Evolutionary conservation across 2,797 vertebrate genomes (phyloP).

Genomic region (Threskiornis aethiopicus): DNA sequence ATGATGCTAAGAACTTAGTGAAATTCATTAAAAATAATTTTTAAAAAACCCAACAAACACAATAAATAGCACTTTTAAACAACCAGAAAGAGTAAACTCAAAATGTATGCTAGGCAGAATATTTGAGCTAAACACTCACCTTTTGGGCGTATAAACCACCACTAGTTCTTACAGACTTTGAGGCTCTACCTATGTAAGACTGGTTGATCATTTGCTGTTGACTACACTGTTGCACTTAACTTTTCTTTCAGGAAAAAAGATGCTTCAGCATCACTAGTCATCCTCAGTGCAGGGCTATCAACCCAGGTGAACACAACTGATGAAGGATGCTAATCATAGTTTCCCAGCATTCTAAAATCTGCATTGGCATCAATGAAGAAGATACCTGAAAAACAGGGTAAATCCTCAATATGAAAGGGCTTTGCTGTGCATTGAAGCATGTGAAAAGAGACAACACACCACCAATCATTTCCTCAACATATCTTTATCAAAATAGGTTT

Average conservation of each 20-base stretch:
- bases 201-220: not conserved
- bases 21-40: not conserved
- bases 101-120: not conserved
- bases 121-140: not conserved
- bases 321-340: not conserved
- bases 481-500: not conserved
- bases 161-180: not conserved
- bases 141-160: not conserved
- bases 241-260: not conserved
- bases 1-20: not conserved
- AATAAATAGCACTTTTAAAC: not conserved
- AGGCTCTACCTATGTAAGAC: not conserved
- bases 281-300: not conserved
- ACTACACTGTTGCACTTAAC: not conserved
- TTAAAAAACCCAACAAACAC: accelerated
- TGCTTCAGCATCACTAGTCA: not conserved
- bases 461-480: not conserved
- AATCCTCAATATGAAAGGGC: not conserved
- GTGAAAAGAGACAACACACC: not conserved
- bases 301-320: not conserved
- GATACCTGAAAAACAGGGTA: not conserved
- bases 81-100: not conserved
- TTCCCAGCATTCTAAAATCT: not conserved
- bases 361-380: not conserved
- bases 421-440: not conserved